A percentile compares a stretch with the other conserved stretches of the same genome.
Evolutionary conservation across 2,888 invertebrate genomes (phyloP).

Genomic region (Euspilapteryx auroguttella): DNA sequence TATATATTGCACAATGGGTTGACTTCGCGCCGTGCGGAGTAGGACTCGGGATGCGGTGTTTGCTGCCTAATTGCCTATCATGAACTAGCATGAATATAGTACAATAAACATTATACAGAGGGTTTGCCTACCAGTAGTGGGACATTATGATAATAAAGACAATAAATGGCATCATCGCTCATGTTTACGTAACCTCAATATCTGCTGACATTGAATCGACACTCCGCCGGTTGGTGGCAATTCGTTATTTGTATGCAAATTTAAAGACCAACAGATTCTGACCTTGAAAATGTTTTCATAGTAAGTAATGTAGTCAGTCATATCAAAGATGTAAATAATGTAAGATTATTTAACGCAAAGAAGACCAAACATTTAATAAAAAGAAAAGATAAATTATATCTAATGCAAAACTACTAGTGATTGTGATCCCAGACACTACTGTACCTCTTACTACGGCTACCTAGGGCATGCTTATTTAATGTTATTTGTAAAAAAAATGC

Average conservation of each 20-base stretch:
- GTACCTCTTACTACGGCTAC: no score
- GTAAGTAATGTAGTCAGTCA: slow-evolving; percentile 14
- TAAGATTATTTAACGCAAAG: no score
- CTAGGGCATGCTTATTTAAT: no score
- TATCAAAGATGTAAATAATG: slow-evolving; percentile 13
- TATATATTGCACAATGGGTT: slow-evolving; percentile 58
- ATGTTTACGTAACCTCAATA: slow-evolving; percentile 15
- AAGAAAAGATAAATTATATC: no score
- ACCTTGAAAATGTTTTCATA: slow-evolving; percentile 21
- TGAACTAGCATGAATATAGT: background rate
- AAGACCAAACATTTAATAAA: no score
- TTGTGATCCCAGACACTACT: no score
- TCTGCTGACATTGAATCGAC: slow-evolving; percentile 19
- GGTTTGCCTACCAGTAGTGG: no score
- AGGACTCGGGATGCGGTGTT: slow-evolving; percentile 14
- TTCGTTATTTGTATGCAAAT: slow-evolving; percentile 20
- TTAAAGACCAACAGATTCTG: slow-evolving; percentile 11
- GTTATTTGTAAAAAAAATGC: no score
- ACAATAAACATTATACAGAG: no score
- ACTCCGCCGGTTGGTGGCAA: slow-evolving; percentile 14
- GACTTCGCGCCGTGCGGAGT: slow-evolving; percentile 42
- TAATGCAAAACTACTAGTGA: slow-evolving; percentile 33
- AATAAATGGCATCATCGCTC: slow-evolving; percentile 5
- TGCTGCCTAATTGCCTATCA: slow-evolving; percentile 7
- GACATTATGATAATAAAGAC: no score